Evolutionary conservation across 2,797 vertebrate genomes (phyloP), one percentile per base, ranked within the genome.

Genomic region (Dipus sagitta): DNA sequence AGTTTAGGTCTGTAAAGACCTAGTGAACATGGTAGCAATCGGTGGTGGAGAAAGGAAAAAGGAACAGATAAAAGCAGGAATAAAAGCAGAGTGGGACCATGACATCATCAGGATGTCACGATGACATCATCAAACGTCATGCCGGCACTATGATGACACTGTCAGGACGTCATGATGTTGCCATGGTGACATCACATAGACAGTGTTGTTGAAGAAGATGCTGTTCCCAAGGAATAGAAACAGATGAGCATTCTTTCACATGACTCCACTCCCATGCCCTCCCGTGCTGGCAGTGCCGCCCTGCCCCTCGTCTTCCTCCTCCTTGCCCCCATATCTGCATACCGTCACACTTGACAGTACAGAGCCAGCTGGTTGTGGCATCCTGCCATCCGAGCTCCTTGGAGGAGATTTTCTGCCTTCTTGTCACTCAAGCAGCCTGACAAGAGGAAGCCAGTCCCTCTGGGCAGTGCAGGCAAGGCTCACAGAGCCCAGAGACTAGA

Each of bases 191-290:
- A 0, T 71, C 38, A 23, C 30, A 30, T 10, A 71, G 58, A 38
- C 64, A 58, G 4, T 3, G 32, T 18, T 70, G 65, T 42, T 34
- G 47, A 65, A 75, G 30, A 47, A 93, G 47, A 34, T 0, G 2
- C 10, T 2, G 21, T 7, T 7, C 24, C 2, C 0, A 3, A 0
- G 5, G 75, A 26, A 13, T 13, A 20, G 38, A 75, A 47, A 23
- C 3, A 11, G 42, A 23, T 8, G 15, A 17, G 92, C 8, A 13
- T 54, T 20, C 42, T 70, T 20, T 32, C 52, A 1, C 0, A 2
- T 0, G 17, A 47, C 18, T 6, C n/a, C 1, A 9, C 47, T n/a
- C 11, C 60, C 18, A 2, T 14, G 32, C 7, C 18, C 21, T 14
- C 21, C 20, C 2, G 0, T 80, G 54, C 12, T 17, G 6, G 28